Evolutionary conservation across 2,113 vertebrate species (phyloP).

Genomic region (human (Homo sapiens)): GRCh38 chr16:19551001-19551500

Average conservation of each 20-base stretch:
- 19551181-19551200: slow-evolving; percentile 85
- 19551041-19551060: background rate
- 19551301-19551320: background rate
- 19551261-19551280: slow-evolving; percentile 81
- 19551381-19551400: background rate
- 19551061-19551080: background rate
- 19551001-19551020: background rate
- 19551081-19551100: background rate
- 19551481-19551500: slow-evolving; percentile 37
- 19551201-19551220: slow-evolving; percentile 90
- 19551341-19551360: background rate
- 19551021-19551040: background rate
- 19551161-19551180: slow-evolving; percentile 66
- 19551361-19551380: slow-evolving; percentile 37
- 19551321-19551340: background rate
- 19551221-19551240: slow-evolving; percentile 92
- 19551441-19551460: slow-evolving; percentile 20
- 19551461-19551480: slow-evolving; percentile 22
- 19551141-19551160: background rate
- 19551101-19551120: background rate
- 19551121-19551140: slow-evolving; percentile 10
- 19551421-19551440: background rate
- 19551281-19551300: background rate
- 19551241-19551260: slow-evolving; percentile 90
- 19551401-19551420: background rate